These are phyloP conservation scores for Tokudaia tokunoshimensis DNA, from an alignment of 2,797 vertebrate species.

Conservation along the genomic window DNA sequence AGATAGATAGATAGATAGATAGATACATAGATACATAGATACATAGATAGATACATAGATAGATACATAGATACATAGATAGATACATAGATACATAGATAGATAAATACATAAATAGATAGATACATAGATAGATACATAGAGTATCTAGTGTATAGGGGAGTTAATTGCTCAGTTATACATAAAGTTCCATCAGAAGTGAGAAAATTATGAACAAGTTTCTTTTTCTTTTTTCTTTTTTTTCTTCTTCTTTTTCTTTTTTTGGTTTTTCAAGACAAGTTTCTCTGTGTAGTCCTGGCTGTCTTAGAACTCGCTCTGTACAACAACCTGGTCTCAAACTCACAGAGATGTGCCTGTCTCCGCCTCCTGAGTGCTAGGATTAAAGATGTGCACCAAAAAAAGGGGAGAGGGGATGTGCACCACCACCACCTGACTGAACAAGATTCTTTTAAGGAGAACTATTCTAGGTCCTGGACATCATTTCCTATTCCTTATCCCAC, in stretches of 20 bases:
- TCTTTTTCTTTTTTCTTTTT: neutral
- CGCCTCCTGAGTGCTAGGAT: neutral
- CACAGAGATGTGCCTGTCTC: neutral
- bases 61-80: too few species aligned
- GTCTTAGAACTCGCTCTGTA: neutral
- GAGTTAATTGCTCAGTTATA: constrained; percentile 36
- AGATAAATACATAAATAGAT: neutral
- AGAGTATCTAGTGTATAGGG: neutral
- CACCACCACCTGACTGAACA: neutral
- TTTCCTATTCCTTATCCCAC: constrained; percentile 2
- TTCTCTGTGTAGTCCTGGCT: neutral
- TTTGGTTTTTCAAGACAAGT: neutral
- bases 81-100: too few species aligned
- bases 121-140: neutral
- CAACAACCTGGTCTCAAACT: neutral
- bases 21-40: neutral
- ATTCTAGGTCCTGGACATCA: neutral
- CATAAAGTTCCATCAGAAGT: constrained; percentile 40
- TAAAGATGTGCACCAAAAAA: neutral
- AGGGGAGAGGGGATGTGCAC: neutral
- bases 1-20: too few species aligned
- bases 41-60: neutral
- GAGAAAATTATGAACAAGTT: neutral
- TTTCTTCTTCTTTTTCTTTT: neutral
- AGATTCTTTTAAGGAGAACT: constrained; percentile 23